Evolutionary conservation across 2,888 invertebrate species (phyloP).

Genomic region (Troides oblongomaculatus): DNA sequence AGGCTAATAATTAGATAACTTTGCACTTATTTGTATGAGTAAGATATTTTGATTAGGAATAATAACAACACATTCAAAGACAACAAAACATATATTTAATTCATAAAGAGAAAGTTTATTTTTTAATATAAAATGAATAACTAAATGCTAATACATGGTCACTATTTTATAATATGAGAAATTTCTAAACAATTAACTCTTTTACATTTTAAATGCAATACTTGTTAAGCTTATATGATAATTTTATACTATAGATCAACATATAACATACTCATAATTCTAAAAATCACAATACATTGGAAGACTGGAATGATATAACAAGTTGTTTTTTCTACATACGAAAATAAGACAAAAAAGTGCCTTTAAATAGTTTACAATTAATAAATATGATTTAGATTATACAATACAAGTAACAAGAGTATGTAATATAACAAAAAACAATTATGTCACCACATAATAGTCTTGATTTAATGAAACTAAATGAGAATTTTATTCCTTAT

Average conservation of each 20-base stretch:
- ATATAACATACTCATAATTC: constrained; percentile 9
- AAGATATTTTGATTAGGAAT: not conserved
- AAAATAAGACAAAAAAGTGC: not conserved
- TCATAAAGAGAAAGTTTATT: constrained; percentile 3
- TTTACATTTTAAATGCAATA: constrained; percentile 11
- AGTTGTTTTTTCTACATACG: not conserved
- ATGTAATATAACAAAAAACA: not conserved
- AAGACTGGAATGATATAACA: constrained; percentile 61
- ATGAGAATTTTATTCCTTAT: not conserved
- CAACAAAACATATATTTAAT: constrained; percentile 6
- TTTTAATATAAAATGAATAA: not conserved
- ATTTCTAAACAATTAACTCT: not conserved
- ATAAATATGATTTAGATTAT: not conserved
- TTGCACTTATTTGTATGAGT: not conserved
- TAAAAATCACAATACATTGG: constrained; percentile 57
- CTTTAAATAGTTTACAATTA: not conserved
- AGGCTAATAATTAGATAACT: too few relatives aligned
- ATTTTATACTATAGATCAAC: not conserved
- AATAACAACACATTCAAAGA: constrained; percentile 13
- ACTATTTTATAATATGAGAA: not conserved
- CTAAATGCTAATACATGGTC: not conserved
- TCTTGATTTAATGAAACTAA: not conserved
- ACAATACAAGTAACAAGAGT: not conserved
- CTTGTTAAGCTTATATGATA: constrained; percentile 1
- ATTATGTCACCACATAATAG: not conserved